Evolutionary conservation across 2,888 invertebrate species (phyloP), one percentile per base, ranked within the genome.

Genomic region (Sarcophaga caerulescens): DNA sequence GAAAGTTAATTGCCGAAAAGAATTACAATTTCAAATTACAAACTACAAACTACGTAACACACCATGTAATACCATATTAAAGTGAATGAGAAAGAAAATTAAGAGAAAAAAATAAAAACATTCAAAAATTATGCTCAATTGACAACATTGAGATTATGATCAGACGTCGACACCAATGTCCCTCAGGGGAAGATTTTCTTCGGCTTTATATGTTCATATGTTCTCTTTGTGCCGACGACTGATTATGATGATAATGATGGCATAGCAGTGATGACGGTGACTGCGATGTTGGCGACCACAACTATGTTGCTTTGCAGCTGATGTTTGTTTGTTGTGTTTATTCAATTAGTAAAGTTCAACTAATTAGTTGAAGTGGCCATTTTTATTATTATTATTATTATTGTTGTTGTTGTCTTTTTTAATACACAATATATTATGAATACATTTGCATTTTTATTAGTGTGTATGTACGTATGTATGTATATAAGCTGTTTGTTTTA

Each of bases 301-400:
- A 17, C 52, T 1, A 14, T 52, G 52, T 52, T 52, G 52, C 52
- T 52, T 12, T 35, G 35, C 35, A 35, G 35, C 35, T 35, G 8
- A 35, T 35, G 10, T 23, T 57, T 70, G 25, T 52, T 12, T 57
- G 19, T 71, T 77, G 79, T 63, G 77, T 74, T 77, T 78, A 65
- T 78, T 84, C 84, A 86, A 86, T 86, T 86, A 86, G 81, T 74
- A 84, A 84, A 86, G 83, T 84, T 84, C 81, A 84, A 78, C 77
- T 86, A 86, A 84, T 83, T 77, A 80, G 35, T 83, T 83, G n/a
- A n/a, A n/a, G 69, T 44, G 52, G 77, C 19, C 70, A 63, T 65
- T 52, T 23, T 68, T 45, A 17, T 6, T 25, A 25, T 47, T 74
- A 23, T n/a, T 5, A n/a, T 69, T 69, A 12, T 17, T 21, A 0